Conservation (phyloP, 2,113 vertebrate species). For the Tragelaphus strepsiceros region DNA sequence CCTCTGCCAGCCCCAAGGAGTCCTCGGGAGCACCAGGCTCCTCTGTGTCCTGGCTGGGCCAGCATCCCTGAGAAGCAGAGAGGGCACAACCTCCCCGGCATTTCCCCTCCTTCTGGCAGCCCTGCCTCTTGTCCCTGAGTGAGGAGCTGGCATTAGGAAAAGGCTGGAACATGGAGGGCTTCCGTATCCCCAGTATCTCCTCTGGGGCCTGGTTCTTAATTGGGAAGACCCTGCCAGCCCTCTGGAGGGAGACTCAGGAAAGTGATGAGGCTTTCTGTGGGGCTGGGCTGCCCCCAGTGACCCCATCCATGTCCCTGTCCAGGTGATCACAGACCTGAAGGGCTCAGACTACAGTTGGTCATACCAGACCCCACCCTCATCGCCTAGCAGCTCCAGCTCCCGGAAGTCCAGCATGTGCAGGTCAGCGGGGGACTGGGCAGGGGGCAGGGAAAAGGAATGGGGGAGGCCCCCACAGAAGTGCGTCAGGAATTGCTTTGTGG, state of each 20-base stretch:
- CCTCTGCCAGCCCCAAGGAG: neutral
- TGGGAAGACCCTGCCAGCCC: neutral
- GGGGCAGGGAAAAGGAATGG: neutral
- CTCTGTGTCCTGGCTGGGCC: neutral
- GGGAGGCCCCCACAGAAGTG: neutral
- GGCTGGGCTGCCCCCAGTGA: neutral
- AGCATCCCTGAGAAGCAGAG: neutral
- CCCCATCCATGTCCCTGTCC: neutral
- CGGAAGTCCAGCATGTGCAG: constrained; percentile 99
- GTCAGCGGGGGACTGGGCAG: constrained; percentile 66
- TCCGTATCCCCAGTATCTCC: neutral
- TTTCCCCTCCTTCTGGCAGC: neutral
- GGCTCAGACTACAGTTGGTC: constrained; percentile 98
- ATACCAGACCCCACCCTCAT: constrained; percentile 97
- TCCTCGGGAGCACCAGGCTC: neutral
- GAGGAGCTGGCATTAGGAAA: neutral
- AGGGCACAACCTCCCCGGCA: accelerated
- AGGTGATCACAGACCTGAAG: constrained; percentile 98
- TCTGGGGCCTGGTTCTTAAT: neutral
- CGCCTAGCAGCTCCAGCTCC: constrained; percentile 93
- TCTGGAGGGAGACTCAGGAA: neutral
- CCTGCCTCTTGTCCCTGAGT: neutral
- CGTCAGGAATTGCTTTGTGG: neutral
- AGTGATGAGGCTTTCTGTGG: neutral
- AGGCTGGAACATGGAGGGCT: neutral